Base-by-base conservation (phyloP, 2,113 vertebrate genomes). In the Monopterus albus region DNA sequence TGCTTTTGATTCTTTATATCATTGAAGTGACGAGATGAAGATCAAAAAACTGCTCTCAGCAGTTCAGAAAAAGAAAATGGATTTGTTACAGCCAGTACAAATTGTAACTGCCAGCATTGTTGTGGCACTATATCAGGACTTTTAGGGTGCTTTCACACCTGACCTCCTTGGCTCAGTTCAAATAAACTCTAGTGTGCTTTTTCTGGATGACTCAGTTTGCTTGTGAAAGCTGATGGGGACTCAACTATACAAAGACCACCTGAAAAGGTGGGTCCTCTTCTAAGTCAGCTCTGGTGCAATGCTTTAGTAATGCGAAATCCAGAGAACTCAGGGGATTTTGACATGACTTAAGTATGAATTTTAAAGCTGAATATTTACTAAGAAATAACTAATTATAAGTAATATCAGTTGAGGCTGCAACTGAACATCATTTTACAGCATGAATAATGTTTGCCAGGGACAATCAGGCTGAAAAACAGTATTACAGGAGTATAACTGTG, bases 11-110 rank as follows among this genome's bases (percentile, higher is more conserved):
- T 31, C 21, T 71, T 67, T 53, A 56, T 10, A n/a, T 67, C 58
- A 51, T 15, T 21, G 40, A 60, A 39, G 46, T 51, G 36, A 43
- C 29, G 40, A 60, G 10, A 58, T 43, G 78, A 65, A 56, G 70
- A 72, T 72, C 18, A 69, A 78, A 78, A 39, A 14, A 11, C 21
- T 36, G 51, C 28, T 67, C 26, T 73, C 46, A 29, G 59, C 25
- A 47, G 51, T 51, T 68, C 33, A 25, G 50, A 53, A 52, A 65
- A 36, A 52, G 42, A 63, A 56, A 55, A 57, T 38, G 6, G 45
- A 53, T 55, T 7, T 25, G 17, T 46, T 61, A 35, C 38, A 70
- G n/a, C 50, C 11, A 38, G 5, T 23, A 28, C 56, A 29, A 29
- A 20, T 15, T 50, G 49, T 31, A 26, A 38, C 42, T 60, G 53